Evolutionary conservation across 2,113 vertebrate genomes (phyloP).

Genomic region (Prietella phreatophila): DNA sequence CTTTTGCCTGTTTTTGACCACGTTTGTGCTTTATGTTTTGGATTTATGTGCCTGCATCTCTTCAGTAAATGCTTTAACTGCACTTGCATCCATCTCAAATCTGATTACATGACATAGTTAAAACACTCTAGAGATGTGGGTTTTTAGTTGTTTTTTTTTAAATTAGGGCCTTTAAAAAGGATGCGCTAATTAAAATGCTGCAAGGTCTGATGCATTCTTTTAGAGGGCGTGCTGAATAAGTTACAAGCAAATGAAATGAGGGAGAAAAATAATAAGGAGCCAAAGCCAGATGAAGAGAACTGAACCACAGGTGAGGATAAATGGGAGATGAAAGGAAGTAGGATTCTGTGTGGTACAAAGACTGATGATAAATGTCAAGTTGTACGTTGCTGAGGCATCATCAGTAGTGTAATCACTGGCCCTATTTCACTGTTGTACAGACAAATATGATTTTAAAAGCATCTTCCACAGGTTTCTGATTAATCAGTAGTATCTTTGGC

Average conservation of each 20-base stretch:
- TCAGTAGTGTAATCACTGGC: slow-evolving; percentile 12
- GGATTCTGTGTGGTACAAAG: slow-evolving; percentile 13
- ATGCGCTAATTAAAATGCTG: slow-evolving; percentile 32
- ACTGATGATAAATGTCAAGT: slow-evolving; percentile 15
- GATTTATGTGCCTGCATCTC: too few relatives aligned
- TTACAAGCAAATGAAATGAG: not conserved
- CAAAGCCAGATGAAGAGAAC: slow-evolving; percentile 18
- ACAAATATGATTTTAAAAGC: not conserved
- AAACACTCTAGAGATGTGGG: not conserved
- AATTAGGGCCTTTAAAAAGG: slow-evolving; percentile 24
- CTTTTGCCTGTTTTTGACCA: too few relatives aligned
- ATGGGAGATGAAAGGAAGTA: slow-evolving; percentile 10
- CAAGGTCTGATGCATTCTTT: not conserved
- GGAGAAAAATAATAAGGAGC: slow-evolving; percentile 41
- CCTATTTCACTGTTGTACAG: not conserved
- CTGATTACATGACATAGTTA: not conserved
- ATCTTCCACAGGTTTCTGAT: not conserved
- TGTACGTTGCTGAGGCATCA: not conserved
- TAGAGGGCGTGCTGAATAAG: slow-evolving; percentile 4
- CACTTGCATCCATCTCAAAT: too few relatives aligned
- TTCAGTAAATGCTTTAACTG: too few relatives aligned
- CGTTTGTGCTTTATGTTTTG: too few relatives aligned
- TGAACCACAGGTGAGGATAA: slow-evolving; percentile 3
- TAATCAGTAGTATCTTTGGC: not conserved
- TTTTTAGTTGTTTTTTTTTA: not conserved